Percentiles rank a stretch among this genome's conserved stretches.
These are phyloP conservation scores for Lithophane ornitopus DNA, from an alignment of 2,888 invertebrate species.

Conservation along the genomic window DNA sequence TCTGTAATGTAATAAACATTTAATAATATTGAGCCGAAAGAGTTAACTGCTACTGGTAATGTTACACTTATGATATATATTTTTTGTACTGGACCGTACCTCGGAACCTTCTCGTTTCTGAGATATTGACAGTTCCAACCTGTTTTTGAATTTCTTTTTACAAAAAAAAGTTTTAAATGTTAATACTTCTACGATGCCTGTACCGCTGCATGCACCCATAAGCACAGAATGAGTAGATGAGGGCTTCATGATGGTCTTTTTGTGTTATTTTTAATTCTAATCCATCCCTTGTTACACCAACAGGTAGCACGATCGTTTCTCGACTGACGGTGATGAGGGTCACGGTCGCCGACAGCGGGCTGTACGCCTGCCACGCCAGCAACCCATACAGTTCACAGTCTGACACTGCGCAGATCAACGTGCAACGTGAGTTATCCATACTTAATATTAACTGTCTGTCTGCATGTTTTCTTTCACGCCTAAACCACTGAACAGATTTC, in stretches of 20 bases:
- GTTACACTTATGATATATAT: not conserved
- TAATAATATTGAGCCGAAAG: not conserved
- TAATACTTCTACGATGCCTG: not conserved
- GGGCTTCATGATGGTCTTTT: not conserved
- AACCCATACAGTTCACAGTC: slow-evolving; percentile 93
- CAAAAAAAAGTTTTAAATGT: not conserved
- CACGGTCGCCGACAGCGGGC: slow-evolving; percentile 93
- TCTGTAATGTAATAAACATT: not conserved
- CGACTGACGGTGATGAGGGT: slow-evolving; percentile 93
- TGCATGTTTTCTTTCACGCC: too few species aligned
- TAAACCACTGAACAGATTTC: too few species aligned
- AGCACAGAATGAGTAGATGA: too few species aligned
- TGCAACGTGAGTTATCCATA: slow-evolving; percentile 92
- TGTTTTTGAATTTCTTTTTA: not conserved
- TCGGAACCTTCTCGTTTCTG: too few species aligned
- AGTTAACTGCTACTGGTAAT: not conserved
- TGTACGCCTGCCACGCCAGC: slow-evolving; percentile 95
- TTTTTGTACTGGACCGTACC: not conserved
- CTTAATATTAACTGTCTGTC: too few species aligned
- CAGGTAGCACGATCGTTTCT: slow-evolving; percentile 84
- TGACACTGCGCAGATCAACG: slow-evolving; percentile 92
- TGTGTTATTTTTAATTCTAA: not conserved
- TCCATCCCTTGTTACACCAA: not conserved
- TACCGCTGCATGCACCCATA: not conserved
- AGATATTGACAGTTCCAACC: not conserved